phyloP scores from a whole-genome alignment of 2,797 vertebrate species.

The Acanthis flammea region DNA sequence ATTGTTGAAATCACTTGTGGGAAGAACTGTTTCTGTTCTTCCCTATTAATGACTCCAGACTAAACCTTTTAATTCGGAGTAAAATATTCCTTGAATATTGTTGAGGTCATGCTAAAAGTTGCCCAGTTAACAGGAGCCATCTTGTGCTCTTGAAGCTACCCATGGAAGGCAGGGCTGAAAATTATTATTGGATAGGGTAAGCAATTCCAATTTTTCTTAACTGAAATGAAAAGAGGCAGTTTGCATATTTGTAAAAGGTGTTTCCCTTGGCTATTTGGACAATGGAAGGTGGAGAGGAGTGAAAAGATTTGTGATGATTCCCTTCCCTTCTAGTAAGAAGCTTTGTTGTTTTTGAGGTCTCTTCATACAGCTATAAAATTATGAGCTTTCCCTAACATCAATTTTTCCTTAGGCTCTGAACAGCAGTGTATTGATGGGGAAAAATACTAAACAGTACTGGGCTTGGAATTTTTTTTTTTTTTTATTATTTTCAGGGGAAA shows the following conservation, averaged over 20 bases:
- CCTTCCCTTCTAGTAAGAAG: background rate
- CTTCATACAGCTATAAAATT: background rate
- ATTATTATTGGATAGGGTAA: background rate
- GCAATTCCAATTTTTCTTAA: background rate
- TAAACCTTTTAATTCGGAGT: background rate
- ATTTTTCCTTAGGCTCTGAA: background rate
- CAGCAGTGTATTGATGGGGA: background rate
- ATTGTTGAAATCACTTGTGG: background rate
- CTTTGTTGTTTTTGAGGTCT: background rate
- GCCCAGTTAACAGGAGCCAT: background rate
- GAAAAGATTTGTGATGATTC: background rate
- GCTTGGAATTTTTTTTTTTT: background rate
- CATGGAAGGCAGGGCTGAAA: background rate
- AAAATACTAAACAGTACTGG: background rate
- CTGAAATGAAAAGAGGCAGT: background rate
- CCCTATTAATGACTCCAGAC: background rate
- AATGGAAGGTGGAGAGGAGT: background rate
- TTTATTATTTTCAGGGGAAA: rapidly evolving
- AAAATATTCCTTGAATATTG: background rate
- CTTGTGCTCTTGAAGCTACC: background rate
- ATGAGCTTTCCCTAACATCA: background rate
- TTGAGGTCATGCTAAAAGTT: background rate
- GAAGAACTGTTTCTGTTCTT: background rate
- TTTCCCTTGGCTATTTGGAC: background rate
- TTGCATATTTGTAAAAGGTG: background rate